Percentiles rank a stretch among this genome's conserved stretches.
Conservation (phyloP, 2,888 invertebrate genomes). For the Agapostemon virescens region DNA sequence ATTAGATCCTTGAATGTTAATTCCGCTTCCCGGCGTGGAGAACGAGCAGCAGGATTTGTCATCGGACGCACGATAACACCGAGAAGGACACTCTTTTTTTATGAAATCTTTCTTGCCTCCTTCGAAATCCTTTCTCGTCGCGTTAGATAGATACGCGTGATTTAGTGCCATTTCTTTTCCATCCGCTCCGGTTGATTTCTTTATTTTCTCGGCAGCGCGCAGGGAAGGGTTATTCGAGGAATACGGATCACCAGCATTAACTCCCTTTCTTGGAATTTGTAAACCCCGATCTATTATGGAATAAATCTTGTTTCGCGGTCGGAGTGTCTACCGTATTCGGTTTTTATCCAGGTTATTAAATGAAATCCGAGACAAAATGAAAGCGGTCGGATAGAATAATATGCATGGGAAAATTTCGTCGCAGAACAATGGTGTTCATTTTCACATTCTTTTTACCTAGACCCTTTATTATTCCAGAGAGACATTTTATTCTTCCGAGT, state of each 20-base stretch:
- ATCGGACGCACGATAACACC: not conserved
- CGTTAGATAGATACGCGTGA: conserved; percentile 36
- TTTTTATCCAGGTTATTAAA: not conserved
- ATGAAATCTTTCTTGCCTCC: conserved; percentile 11
- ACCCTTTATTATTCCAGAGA: not conserved
- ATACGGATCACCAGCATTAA: conserved; percentile 44
- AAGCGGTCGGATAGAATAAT: not conserved
- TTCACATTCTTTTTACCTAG: not conserved
- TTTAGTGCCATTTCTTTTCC: conserved; percentile 47
- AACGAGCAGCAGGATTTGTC: not conserved
- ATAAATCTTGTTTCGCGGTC: conserved; percentile 32
- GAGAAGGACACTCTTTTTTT: not conserved
- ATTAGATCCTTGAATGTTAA: not conserved
- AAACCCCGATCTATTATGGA: conserved; percentile 32
- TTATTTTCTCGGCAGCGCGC: conserved; percentile 33
- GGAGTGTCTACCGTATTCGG: not conserved
- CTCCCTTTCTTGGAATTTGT: conserved; percentile 27
- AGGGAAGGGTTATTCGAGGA: conserved; percentile 42
- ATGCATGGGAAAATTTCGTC: not conserved
- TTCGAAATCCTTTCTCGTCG: conserved; percentile 22
- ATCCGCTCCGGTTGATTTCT: conserved; percentile 38
- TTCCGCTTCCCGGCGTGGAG: not conserved
- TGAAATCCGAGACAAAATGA: not conserved
- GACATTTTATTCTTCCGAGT: not conserved
- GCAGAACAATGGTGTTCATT: not conserved